phyloP scores from a whole-genome alignment of 1,140 invertebrate species.

The Drosophila prosaltans region DNA sequence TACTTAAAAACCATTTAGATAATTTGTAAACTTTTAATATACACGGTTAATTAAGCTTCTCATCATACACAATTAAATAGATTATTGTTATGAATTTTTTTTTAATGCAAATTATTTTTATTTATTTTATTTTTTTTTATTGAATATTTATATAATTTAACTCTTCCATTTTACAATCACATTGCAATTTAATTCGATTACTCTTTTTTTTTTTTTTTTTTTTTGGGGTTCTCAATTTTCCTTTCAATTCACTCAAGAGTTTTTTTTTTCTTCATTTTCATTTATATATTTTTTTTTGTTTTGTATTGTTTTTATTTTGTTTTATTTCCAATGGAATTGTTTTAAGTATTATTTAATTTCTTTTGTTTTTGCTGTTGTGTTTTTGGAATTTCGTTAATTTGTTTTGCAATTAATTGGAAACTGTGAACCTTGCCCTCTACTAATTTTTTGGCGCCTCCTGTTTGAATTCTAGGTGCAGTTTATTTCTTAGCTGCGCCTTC shows the following conservation, averaged over 20 bases:
- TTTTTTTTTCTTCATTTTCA: conserved; percentile 15
- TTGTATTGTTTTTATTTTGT: conserved; percentile 27
- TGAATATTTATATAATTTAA: conserved; percentile 11
- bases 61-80: conserved; percentile 8
- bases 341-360: conserved; percentile 40
- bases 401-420: conserved; percentile 6
- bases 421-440: background rate
- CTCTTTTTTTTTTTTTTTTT: background rate
- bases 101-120: conserved; percentile 38
- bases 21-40: conserved; percentile 35
- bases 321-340: conserved; percentile 75
- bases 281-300: background rate
- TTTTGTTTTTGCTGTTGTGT: background rate
- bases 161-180: conserved; percentile 50
- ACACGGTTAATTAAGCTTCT: conserved; percentile 43
- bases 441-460: conserved; percentile 1
- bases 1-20: conserved; percentile 39
- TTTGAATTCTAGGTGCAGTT: background rate
- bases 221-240: background rate
- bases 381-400: background rate
- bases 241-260: conserved; percentile 17
- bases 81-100: conserved; percentile 44
- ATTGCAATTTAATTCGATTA: conserved; percentile 69
- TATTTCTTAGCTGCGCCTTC: conserved; percentile 3
- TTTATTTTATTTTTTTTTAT: conserved; percentile 4